phyloP scores from a whole-genome alignment of 2,888 invertebrate species.

The Cataglyphis livida region DNA sequence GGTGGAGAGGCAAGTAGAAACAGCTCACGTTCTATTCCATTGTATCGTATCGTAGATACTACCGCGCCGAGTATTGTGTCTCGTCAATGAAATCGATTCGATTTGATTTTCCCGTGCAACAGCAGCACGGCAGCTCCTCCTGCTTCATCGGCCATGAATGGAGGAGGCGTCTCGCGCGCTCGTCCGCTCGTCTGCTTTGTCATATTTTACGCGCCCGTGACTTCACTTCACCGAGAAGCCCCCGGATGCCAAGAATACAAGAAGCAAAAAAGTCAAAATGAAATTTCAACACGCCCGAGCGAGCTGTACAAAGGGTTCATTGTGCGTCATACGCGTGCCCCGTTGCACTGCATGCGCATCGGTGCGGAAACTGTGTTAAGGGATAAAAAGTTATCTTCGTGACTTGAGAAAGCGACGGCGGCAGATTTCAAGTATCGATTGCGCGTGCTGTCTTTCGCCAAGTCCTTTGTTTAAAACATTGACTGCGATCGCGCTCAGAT shows the following conservation, averaged over 20 bases:
- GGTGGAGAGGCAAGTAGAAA: constrained; percentile 21
- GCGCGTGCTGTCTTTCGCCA: background rate
- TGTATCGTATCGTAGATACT: constrained; percentile 35
- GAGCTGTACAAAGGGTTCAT: constrained; percentile 48
- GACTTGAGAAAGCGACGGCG: constrained; percentile 40
- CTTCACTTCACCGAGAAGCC: constrained; percentile 31
- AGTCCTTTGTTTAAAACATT: constrained; percentile 40
- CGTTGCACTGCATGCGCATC: constrained; percentile 41
- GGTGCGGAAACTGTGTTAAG: constrained; percentile 33
- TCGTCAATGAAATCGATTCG: constrained; percentile 71
- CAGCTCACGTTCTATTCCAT: constrained; percentile 25
- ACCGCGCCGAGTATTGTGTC: constrained; percentile 52
- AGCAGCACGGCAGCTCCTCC: constrained; percentile 55
- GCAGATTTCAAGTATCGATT: constrained; percentile 45
- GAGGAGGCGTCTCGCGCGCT: constrained; percentile 37
- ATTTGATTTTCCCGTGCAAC: constrained; percentile 71
- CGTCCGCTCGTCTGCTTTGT: constrained; percentile 66
- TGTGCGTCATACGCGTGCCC: constrained; percentile 51
- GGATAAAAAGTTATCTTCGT: constrained; percentile 51
- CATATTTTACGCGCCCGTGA: constrained; percentile 71
- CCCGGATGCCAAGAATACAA: constrained; percentile 56
- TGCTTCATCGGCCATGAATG: constrained; percentile 71
- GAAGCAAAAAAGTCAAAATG: constrained; percentile 49
- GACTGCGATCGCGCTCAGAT: constrained; percentile 16
- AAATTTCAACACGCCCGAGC: constrained; percentile 43